Evolutionary conservation across 2,113 vertebrate species (phyloP).

Genomic region (Crotalus helleri): DNA sequence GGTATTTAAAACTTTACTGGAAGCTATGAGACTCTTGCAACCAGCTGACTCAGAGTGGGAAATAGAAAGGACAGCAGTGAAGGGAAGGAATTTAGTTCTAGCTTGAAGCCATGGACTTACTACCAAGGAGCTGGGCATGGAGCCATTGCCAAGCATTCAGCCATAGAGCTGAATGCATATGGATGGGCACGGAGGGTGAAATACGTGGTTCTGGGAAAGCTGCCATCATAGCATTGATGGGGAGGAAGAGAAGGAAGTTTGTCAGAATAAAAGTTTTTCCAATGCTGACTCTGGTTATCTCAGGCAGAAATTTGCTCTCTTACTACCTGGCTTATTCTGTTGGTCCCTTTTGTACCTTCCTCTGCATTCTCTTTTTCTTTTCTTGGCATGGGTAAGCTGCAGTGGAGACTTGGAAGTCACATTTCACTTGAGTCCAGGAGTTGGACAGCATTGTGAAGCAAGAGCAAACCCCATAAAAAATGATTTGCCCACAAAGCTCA

Average conservation of each 20-base stretch:
- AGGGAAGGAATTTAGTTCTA: not conserved
- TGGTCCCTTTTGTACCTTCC: not conserved
- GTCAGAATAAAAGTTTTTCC: not conserved
- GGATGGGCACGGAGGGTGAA: not conserved
- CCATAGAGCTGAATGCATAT: not conserved
- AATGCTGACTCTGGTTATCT: not conserved
- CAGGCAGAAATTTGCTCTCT: not conserved
- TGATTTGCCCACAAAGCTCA: not conserved
- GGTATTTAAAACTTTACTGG: not conserved
- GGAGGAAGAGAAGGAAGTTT: not conserved
- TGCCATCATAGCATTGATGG: not conserved
- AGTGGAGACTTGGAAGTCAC: not conserved
- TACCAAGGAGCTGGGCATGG: not conserved
- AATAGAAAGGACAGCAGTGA: not conserved
- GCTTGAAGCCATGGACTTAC: not conserved
- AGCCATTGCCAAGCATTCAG: not conserved
- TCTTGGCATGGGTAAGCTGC: not conserved
- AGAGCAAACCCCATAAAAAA: not conserved
- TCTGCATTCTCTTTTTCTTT: not conserved
- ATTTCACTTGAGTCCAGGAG: not conserved
- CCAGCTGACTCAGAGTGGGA: not conserved
- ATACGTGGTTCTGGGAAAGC: not conserved
- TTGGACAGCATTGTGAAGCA: not conserved
- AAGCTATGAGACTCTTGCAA: not conserved
- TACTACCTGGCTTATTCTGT: not conserved